These are phyloP conservation scores for Neodiprion pinetum DNA, from an alignment of 1,140 invertebrate species.

Conservation along the genomic window DNA sequence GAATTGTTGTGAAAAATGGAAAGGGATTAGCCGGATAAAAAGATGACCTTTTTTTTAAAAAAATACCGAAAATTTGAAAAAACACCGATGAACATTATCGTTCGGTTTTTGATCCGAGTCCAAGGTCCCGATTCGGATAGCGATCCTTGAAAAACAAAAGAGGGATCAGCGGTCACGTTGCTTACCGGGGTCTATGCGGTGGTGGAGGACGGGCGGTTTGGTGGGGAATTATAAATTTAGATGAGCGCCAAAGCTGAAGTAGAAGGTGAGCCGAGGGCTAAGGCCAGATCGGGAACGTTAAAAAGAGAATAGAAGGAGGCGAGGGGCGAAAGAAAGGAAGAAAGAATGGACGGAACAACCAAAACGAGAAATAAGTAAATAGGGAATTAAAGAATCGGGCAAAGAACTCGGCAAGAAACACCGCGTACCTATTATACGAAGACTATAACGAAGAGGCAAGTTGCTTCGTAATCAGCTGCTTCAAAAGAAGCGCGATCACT, in stretches of 20 bases:
- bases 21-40: background rate
- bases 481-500: too few relatives aligned
- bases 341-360: background rate
- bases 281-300: background rate
- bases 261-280: background rate
- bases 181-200: too few relatives aligned
- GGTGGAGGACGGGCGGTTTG: background rate
- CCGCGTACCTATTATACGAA: too few relatives aligned
- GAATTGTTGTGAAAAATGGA: too few relatives aligned
- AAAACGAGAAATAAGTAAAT: background rate
- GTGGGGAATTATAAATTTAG: background rate
- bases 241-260: conserved; percentile 2
- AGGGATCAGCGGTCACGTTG: too few relatives aligned
- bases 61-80: too few relatives aligned
- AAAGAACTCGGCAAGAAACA: background rate
- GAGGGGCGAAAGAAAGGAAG: background rate
- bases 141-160: too few relatives aligned
- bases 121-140: background rate
- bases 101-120: background rate
- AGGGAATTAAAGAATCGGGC: background rate
- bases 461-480: too few relatives aligned
- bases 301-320: background rate
- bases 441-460: too few relatives aligned
- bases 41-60: background rate
- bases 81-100: background rate